Conservation (phyloP, 2,888 invertebrate species). For the Odontothrips loti region DNA sequence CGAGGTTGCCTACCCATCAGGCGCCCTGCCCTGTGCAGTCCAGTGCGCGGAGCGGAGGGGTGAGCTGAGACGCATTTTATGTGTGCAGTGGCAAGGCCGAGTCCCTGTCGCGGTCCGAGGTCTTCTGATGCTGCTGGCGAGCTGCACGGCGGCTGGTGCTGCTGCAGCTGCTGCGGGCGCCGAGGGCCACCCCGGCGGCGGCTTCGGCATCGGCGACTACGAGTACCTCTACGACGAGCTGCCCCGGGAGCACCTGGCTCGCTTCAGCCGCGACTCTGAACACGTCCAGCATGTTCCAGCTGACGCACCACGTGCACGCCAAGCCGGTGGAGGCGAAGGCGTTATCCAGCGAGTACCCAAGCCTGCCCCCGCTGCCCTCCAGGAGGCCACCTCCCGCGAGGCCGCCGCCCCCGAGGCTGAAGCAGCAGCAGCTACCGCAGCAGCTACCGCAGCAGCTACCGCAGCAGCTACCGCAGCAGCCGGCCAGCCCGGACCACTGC, state of each 20-base stretch:
- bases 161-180: background rate
- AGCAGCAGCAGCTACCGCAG: background rate
- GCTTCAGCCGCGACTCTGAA: background rate
- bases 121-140: too few species aligned
- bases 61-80: too few species aligned
- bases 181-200: background rate
- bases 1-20: too few species aligned
- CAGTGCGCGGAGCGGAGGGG: too few species aligned
- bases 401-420: slow-evolving; percentile 6
- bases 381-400: background rate
- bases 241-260: slow-evolving; percentile 4
- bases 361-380: background rate
- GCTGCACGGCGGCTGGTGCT: background rate
- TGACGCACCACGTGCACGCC: slow-evolving; percentile 18
- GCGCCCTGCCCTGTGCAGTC: too few species aligned
- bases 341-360: background rate
- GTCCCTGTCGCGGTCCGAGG: too few species aligned
- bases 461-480: background rate
- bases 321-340: background rate
- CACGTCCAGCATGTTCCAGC: slow-evolving; percentile 24
- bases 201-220: slow-evolving; percentile 15
- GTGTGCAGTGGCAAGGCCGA: too few species aligned
- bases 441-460: background rate
- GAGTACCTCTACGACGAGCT: slow-evolving; percentile 19
- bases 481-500: background rate